phyloP scores from a whole-genome alignment of 2,888 invertebrate species.

The Monopis laevigella region DNA sequence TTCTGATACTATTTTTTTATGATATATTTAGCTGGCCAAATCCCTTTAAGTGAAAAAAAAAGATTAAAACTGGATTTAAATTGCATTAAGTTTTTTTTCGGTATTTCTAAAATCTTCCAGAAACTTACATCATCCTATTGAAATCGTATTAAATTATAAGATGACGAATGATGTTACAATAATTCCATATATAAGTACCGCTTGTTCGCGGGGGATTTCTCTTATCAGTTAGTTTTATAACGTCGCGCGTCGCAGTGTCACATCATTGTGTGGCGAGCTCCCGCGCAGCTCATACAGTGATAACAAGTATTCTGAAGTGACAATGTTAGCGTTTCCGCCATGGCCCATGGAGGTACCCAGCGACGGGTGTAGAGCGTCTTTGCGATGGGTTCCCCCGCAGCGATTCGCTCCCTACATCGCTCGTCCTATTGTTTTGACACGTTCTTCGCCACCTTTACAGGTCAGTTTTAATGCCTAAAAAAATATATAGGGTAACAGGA shows the following conservation, averaged over 20 bases:
- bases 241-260: conserved; percentile 39
- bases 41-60: too few relatives aligned
- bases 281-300: conserved; percentile 25
- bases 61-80: background rate
- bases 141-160: background rate
- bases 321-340: conserved; percentile 59
- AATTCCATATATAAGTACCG: too few relatives aligned
- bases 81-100: background rate
- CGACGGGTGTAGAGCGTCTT: conserved; percentile 45
- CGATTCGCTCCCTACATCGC: conserved; percentile 55
- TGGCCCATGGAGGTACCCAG: conserved; percentile 43
- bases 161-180: background rate
- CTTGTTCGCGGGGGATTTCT: conserved; percentile 57
- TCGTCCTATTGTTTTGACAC: conserved; percentile 35
- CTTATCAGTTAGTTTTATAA: conserved; percentile 63
- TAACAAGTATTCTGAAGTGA: conserved; percentile 25
- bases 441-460: conserved; percentile 30
- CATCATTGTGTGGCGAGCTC: conserved; percentile 46
- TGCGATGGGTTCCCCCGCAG: conserved; percentile 53
- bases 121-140: background rate
- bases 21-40: too few relatives aligned
- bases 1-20: too few relatives aligned
- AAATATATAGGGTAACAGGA: too few relatives aligned
- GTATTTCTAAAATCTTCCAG: too few relatives aligned
- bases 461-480: too few relatives aligned